Conservation (phyloP, 2,888 invertebrate species). For the Chaetoderma sp. region DNA sequence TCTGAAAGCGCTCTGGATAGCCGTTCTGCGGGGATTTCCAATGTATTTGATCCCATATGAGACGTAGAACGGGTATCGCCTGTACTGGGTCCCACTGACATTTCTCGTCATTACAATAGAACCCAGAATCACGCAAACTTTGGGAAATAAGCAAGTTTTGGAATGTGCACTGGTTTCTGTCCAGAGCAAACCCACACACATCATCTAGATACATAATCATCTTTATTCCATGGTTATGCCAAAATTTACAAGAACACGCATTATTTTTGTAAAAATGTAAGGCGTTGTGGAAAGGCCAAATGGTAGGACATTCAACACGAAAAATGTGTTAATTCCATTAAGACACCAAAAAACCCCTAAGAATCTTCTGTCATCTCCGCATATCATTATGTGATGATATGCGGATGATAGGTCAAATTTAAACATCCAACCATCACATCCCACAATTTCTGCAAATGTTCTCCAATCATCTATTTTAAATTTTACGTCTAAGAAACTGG, state of each 20-base stretch:
- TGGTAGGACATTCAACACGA: background rate
- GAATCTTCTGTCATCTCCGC: background rate
- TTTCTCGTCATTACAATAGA: background rate
- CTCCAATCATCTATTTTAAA: constrained; percentile 2
- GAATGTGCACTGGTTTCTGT: background rate
- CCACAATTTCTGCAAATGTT: background rate
- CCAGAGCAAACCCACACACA: background rate
- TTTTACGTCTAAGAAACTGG: background rate
- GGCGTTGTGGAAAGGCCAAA: background rate
- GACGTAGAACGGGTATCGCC: background rate
- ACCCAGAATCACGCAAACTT: background rate
- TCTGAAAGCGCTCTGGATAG: background rate
- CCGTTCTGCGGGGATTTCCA: background rate
- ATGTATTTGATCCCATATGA: background rate
- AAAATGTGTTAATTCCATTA: background rate
- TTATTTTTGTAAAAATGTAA: background rate
- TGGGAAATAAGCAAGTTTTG: background rate
- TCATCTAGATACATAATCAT: background rate
- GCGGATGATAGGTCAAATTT: background rate
- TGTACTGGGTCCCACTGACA: background rate
- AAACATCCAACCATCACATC: background rate
- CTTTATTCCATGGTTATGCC: background rate
- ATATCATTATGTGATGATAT: background rate
- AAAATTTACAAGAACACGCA: no score
- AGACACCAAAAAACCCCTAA: background rate